Conservation (phyloP, 1,140 invertebrate species). For the Scaptomyza graminum region DNA sequence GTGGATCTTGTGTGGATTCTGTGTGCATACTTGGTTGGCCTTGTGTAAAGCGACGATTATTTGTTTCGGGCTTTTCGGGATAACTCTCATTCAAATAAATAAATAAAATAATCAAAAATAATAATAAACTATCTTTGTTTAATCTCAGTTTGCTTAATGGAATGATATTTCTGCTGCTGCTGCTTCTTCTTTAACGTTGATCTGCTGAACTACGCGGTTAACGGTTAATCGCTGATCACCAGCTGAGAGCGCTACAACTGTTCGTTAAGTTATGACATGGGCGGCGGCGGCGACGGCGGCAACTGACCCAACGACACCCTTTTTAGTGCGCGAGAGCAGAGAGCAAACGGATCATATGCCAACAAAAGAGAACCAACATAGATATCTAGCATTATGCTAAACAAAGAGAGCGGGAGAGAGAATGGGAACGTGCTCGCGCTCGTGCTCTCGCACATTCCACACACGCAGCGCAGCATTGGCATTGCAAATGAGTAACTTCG, state of each 20-base stretch:
- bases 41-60: no score
- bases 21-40: neutral
- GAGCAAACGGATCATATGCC: constrained; percentile 7
- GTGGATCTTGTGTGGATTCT: constrained; percentile 34
- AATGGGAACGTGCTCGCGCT: neutral
- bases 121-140: no score
- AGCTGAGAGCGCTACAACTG: constrained; percentile 31
- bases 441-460: constrained; percentile 41
- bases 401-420: neutral
- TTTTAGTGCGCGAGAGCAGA: constrained; percentile 8
- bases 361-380: neutral
- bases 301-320: constrained; percentile 59
- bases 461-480: constrained; percentile 52
- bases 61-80: no score
- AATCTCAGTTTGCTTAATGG: no score
- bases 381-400: no score
- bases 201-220: constrained; percentile 39
- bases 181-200: constrained; percentile 20
- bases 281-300: neutral
- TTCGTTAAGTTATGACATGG: constrained; percentile 14
- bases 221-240: constrained; percentile 31
- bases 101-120: no score
- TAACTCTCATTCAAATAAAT: no score
- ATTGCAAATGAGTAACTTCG: constrained; percentile 47
- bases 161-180: constrained; percentile 4